These are phyloP conservation scores for Antigone vipio DNA, from an alignment of 2,113 vertebrate species.

Conservation along the genomic window DNA sequence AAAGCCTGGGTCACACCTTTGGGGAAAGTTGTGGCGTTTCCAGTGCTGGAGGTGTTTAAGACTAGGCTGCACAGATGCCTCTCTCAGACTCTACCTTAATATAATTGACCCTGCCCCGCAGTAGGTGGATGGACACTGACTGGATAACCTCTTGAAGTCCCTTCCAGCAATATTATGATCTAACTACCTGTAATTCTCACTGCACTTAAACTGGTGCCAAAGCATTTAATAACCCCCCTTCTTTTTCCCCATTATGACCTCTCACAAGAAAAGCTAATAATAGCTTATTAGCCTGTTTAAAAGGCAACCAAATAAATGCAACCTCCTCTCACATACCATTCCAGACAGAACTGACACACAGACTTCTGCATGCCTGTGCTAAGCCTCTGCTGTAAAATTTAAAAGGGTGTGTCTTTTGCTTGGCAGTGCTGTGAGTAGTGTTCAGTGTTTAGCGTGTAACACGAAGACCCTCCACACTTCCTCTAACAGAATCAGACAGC, in stretches of 20 bases:
- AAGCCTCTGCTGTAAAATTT: not conserved
- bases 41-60: not conserved
- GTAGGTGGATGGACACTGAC: not conserved
- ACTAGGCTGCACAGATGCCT: not conserved
- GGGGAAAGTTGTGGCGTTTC: not conserved
- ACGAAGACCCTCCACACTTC: not conserved
- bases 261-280: conserved; percentile 39
- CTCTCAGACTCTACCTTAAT: not conserved
- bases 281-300: not conserved
- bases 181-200: not conserved
- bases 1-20: not conserved
- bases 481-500: not conserved
- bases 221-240: not conserved
- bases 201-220: not conserved
- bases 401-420: not conserved
- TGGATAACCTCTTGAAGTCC: not conserved
- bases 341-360: not conserved
- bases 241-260: not conserved
- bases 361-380: not conserved
- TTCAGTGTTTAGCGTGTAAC: not conserved
- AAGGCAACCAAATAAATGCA: not conserved
- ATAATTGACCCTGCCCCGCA: not conserved
- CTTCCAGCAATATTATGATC: not conserved
- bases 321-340: not conserved
- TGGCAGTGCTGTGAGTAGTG: not conserved